Conservation (phyloP, 1,140 invertebrate species). For the Scylla paramamosain region DNA sequence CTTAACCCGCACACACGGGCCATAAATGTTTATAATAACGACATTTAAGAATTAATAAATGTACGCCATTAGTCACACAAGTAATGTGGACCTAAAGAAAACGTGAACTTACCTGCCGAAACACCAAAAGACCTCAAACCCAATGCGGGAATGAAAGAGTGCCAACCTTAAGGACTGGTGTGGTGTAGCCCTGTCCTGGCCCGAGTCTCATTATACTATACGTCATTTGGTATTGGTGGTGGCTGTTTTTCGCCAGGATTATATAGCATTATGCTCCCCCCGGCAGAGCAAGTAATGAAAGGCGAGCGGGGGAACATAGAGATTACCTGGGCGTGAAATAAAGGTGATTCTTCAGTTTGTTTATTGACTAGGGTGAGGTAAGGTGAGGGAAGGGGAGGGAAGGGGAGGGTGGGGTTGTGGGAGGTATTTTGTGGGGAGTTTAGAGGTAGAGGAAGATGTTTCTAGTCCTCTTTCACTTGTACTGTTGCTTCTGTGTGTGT, state of each 20-base stretch:
- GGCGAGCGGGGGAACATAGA: constrained; percentile 34
- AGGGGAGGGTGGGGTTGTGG: background rate
- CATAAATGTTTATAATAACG: constrained; percentile 48
- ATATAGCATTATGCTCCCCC: constrained; percentile 56
- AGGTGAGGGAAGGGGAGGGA: background rate
- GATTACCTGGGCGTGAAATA: constrained; percentile 63
- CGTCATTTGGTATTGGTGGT: constrained; percentile 48
- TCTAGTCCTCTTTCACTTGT: no score
- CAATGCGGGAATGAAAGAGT: background rate
- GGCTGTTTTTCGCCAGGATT: constrained; percentile 46
- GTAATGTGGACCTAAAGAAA: constrained; percentile 34
- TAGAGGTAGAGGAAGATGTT: background rate
- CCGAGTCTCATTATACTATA: constrained; percentile 54
- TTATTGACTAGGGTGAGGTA: constrained; percentile 27
- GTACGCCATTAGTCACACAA: constrained; percentile 28
- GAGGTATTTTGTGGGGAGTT: background rate
- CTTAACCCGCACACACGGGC: no score
- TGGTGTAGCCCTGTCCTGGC: constrained; percentile 5
- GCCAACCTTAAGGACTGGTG: background rate
- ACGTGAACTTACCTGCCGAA: background rate
- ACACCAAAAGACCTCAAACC: background rate
- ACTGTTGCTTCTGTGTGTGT: no score
- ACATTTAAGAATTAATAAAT: constrained; percentile 56
- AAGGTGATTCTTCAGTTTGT: constrained; percentile 55
- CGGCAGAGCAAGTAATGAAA: constrained; percentile 59